Percentiles rank a stretch among this genome's conserved stretches.
Conservation (phyloP, 92 coral and sea anemone genomes). For the Anthopleura xanthogrammica region DNA sequence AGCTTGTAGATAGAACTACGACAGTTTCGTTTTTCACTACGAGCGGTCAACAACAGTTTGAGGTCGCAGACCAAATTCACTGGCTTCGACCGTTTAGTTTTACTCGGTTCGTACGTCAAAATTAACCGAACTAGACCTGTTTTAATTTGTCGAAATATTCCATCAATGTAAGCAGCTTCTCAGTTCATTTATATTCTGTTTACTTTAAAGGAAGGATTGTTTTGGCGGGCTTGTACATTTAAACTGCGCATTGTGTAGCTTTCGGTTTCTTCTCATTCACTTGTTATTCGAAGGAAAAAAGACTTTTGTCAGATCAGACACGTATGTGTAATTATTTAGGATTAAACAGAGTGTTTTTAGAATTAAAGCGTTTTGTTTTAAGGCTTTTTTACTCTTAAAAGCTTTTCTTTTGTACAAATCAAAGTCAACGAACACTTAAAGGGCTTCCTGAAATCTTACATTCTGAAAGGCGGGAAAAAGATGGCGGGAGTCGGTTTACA, state of each 20-base stretch:
- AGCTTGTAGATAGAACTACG: too few relatives aligned
- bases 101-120: too few relatives aligned
- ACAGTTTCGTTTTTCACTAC: too few relatives aligned
- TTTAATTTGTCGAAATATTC: too few relatives aligned
- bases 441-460: slow-evolving; percentile 12
- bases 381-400: slow-evolving; percentile 11
- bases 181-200: not conserved
- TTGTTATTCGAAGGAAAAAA: not conserved
- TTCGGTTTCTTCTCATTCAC: not conserved
- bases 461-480: slow-evolving; percentile 12
- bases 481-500: slow-evolving; percentile 12
- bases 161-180: too few relatives aligned
- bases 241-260: not conserved
- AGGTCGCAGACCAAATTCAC: too few relatives aligned
- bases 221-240: not conserved
- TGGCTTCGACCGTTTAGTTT: too few relatives aligned
- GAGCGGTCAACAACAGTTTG: too few relatives aligned
- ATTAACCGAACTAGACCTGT: too few relatives aligned
- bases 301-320: slow-evolving; percentile 1
- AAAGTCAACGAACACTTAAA: slow-evolving; percentile 8
- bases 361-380: slow-evolving; percentile 4
- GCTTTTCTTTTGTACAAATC: slow-evolving; percentile 12
- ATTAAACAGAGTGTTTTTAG: slow-evolving; percentile 7
- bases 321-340: not conserved
- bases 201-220: not conserved